These are phyloP conservation scores for Argyra leucocephala DNA, from an alignment of 2,888 invertebrate species.

Conservation along the genomic window DNA sequence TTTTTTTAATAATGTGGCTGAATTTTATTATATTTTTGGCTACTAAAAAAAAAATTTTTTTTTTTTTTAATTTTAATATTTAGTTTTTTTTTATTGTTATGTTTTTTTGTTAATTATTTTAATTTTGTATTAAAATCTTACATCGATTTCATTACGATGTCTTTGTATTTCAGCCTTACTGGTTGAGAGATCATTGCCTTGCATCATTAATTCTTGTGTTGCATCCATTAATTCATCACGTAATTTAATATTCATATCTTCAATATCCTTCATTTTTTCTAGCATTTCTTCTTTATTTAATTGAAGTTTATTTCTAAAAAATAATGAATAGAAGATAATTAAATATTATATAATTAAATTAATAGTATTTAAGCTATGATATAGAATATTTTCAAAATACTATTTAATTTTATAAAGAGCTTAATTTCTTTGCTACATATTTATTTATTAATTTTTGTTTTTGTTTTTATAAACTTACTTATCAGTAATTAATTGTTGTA, in stretches of 20 bases:
- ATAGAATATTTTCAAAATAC: background rate
- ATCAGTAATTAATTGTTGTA: slow-evolving; percentile 56
- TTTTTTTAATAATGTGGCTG: background rate
- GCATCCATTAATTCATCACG: slow-evolving; percentile 50
- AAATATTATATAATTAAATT: background rate
- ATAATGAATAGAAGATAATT: background rate
- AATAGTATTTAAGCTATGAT: background rate
- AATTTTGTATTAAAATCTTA: slow-evolving; percentile 38
- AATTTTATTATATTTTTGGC: background rate
- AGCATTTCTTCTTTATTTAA: slow-evolving; percentile 43
- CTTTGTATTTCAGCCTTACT: slow-evolving; percentile 48
- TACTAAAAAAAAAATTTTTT: background rate
- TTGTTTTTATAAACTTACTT: slow-evolving; percentile 51
- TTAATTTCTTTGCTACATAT: background rate
- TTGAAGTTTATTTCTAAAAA: slow-evolving; percentile 40
- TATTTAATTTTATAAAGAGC: too few species aligned
- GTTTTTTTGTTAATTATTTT: background rate
- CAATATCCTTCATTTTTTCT: slow-evolving; percentile 48
- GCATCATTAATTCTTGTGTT: slow-evolving; percentile 46
- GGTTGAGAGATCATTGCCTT: slow-evolving; percentile 47
- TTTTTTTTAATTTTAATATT: background rate
- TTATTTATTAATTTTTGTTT: too few species aligned
- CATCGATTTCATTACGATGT: slow-evolving; percentile 51
- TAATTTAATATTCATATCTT: slow-evolving; percentile 47
- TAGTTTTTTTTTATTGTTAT: background rate